A percentile compares a stretch with the other conserved stretches of the same genome.
phyloP scores from a whole-genome alignment of 2,888 invertebrate species.

The Lasioglossum pauxillum region DNA sequence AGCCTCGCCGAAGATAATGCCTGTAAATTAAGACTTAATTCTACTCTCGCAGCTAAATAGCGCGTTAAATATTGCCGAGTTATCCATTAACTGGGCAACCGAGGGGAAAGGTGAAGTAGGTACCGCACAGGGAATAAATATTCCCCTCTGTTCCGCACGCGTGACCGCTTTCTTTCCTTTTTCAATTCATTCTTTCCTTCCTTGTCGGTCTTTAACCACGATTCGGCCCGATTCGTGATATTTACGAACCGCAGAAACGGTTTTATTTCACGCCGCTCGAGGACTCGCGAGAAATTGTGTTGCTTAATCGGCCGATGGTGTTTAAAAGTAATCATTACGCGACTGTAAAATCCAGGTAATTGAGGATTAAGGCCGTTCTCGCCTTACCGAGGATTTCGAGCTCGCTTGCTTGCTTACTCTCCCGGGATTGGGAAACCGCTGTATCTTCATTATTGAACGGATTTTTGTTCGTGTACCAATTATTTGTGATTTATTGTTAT shows the following conservation, averaged over 20 bases:
- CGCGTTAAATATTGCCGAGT: conserved; percentile 46
- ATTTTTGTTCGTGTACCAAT: neutral
- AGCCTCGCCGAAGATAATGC: conserved; percentile 43
- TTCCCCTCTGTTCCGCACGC: neutral
- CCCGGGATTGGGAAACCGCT: neutral
- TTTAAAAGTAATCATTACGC: neutral
- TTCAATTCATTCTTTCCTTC: conserved; percentile 4
- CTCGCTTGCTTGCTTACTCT: neutral
- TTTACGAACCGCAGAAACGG: neutral
- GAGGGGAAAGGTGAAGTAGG: neutral
- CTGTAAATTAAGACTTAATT: conserved; percentile 59
- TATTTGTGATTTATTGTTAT: conserved; percentile 1
- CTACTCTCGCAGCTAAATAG: conserved; percentile 30
- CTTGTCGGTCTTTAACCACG: neutral
- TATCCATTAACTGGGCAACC: conserved; percentile 32
- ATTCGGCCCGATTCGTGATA: conserved; percentile 4
- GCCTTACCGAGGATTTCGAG: neutral
- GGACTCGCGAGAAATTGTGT: neutral
- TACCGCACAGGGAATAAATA: conserved; percentile 20
- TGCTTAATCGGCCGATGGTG: neutral
- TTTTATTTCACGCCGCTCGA: neutral
- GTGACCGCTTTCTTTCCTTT: neutral
- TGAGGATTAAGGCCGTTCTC: conserved; percentile 6
- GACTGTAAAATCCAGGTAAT: neutral
- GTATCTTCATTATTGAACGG: neutral